These are phyloP conservation scores for Synanthedon andrenaeformis DNA, from an alignment of 2,888 invertebrate species.

Conservation along the genomic window DNA sequence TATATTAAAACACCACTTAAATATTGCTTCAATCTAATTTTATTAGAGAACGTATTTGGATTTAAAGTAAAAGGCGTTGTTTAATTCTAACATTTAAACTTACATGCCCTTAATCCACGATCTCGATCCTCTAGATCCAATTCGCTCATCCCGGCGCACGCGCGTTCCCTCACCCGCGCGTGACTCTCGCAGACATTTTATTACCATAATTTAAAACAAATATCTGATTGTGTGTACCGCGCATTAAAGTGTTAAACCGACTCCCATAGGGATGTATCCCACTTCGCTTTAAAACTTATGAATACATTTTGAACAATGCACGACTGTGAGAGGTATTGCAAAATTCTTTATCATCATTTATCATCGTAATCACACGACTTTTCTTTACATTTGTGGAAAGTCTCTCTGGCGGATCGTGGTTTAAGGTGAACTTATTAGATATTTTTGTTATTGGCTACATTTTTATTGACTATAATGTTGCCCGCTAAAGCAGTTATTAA, in stretches of 20 bases:
- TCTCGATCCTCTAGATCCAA: conserved; percentile 31
- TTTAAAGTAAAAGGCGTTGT: too few species aligned
- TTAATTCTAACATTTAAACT: background rate
- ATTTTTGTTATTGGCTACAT: too few species aligned
- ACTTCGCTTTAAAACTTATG: too few species aligned
- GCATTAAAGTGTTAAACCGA: conserved; percentile 69
- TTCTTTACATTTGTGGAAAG: too few species aligned
- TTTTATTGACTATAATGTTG: too few species aligned
- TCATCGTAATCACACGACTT: background rate
- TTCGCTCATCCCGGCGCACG: conserved; percentile 42
- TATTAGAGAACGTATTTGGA: too few species aligned
- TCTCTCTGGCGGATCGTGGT: too few species aligned
- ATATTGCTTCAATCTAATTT: too few species aligned
- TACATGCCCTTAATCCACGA: conserved; percentile 11
- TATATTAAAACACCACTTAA: too few species aligned
- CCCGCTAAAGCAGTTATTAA: too few species aligned
- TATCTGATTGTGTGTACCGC: conserved; percentile 70
- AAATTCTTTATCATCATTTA: background rate
- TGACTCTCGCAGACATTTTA: conserved; percentile 70
- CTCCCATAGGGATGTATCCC: conserved; percentile 42
- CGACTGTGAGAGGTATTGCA: background rate
- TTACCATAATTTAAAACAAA: conserved; percentile 74
- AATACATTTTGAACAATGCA: conserved; percentile 9
- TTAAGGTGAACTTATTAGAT: too few species aligned
- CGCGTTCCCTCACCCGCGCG: conserved; percentile 56